These are phyloP conservation scores for Aspiorhynchus laticeps DNA, from an alignment of 2,113 vertebrate genomes.

Conservation along the genomic window DNA sequence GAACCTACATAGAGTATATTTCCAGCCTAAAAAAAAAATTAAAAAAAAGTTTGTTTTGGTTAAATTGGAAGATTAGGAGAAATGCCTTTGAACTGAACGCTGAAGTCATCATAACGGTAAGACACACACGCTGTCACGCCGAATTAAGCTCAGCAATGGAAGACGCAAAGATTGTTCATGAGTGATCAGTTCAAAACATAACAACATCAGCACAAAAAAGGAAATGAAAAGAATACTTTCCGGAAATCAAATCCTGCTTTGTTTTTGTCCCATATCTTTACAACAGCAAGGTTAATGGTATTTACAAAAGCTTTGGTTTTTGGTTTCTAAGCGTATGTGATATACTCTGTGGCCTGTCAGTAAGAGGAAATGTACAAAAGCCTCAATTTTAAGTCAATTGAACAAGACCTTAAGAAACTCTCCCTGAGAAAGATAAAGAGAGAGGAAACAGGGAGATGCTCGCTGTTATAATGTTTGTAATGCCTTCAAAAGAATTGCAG, in stretches of 20 bases:
- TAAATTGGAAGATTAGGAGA: conserved; percentile 8
- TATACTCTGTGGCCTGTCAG: conserved; percentile 19
- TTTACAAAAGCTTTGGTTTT: conserved; percentile 18
- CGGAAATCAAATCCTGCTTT: conserved; percentile 5
- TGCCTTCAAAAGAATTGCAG: conserved; percentile 27
- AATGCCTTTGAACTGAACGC: background rate
- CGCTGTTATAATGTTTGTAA: conserved; percentile 23
- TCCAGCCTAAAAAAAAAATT: background rate
- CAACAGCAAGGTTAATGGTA: background rate
- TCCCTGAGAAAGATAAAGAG: conserved; percentile 16
- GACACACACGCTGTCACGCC: background rate
- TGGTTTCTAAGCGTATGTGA: background rate
- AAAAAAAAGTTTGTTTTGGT: background rate
- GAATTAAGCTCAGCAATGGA: conserved; percentile 3
- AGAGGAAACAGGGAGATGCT: background rate
- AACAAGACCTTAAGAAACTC: conserved; percentile 27
- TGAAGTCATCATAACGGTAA: conserved; percentile 8
- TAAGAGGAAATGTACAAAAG: conserved; percentile 19
- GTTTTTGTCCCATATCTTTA: background rate
- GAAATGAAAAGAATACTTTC: background rate
- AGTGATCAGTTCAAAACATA: conserved; percentile 24
- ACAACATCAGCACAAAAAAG: background rate
- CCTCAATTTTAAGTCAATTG: conserved; percentile 15
- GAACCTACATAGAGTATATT: background rate
- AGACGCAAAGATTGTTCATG: conserved; percentile 13